Evolutionary conservation across 2,797 vertebrate species (phyloP), one percentile per base, ranked within the genome.

Genomic region (Sphaeramia orbicularis): DNA sequence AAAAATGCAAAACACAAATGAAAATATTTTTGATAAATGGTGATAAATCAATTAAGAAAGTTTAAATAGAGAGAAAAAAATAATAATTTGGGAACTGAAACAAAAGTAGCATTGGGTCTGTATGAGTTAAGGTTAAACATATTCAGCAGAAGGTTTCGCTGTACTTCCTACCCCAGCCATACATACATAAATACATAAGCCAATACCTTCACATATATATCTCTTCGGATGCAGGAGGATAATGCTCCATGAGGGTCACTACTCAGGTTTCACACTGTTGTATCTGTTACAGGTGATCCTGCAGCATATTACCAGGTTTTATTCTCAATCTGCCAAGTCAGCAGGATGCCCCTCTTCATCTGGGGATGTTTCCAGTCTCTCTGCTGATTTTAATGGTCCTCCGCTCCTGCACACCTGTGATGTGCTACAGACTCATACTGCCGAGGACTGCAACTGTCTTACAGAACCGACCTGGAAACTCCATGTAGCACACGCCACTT

Each of bases 401-500:
- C 35, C 42, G 54, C 19, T 35, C 4, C 13, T 50, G 15, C 21
- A 54, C 1, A 30, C 10, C 1, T 21, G 49, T 27, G 5, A 13
- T 15, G 7, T 49, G 16, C 7, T 52, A 4, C 4, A 21, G 7
- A 24, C 24, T 0, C 7, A 19, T 41, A 32, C 21, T n/a, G 10
- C 3, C 19, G 27, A 10, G 45, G n/a, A 18, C 36, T n/a, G 32
- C 4, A 13, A 14, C 13, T 47, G 36, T n/a, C 11, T 27, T 35
- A 13, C 13, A n/a, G 4, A 36, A 45, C 15, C 37, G 15, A 55
- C 47, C 43, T 49, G 27, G 58, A 66, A 61, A 68, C 19, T 35
- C 7, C 4, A 1, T 18, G 27, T 32, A 9, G 32, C 15, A 10
- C 0, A 0, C 7, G 7, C 4, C 1, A 7, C 37, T 15, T 56